Conservation (phyloP, 2,113 vertebrate genomes). For the Pelmatolapia mariae region DNA sequence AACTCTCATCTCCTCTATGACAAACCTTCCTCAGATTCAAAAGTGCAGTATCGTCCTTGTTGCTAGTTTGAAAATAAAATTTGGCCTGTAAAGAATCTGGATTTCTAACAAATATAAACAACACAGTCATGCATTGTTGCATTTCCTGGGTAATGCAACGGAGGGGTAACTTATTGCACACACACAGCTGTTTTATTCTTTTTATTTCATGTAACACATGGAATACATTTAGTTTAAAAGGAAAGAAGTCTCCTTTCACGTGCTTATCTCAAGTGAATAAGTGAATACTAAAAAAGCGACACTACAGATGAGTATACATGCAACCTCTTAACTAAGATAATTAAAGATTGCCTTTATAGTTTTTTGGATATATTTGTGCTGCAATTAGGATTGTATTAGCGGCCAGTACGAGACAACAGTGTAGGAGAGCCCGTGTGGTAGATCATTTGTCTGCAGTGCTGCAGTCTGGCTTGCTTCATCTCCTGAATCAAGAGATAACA, state of each 20-base stretch:
- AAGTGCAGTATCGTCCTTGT: background rate
- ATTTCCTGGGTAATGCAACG: background rate
- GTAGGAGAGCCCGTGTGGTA: slow-evolving; percentile 59
- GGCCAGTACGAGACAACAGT: slow-evolving; percentile 25
- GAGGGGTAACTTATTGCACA: fast-evolving
- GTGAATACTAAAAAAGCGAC: background rate
- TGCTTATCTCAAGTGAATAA: background rate
- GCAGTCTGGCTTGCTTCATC: slow-evolving; percentile 11
- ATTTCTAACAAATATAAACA: background rate
- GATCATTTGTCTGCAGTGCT: slow-evolving; percentile 45
- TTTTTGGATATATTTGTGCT: background rate
- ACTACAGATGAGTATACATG: background rate
- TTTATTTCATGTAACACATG: background rate
- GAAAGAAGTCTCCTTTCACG: background rate
- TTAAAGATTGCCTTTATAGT: background rate
- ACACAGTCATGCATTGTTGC: background rate
- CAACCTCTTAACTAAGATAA: background rate
- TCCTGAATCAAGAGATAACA: slow-evolving; percentile 32
- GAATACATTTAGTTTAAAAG: background rate
- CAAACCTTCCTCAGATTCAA: too few species aligned
- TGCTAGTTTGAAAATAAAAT: background rate
- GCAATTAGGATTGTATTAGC: background rate
- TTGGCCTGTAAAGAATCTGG: background rate
- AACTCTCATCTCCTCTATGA: too few species aligned
- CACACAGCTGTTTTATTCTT: background rate